Percentiles rank a stretch among this genome's conserved stretches.
phyloP scores from a whole-genome alignment of 2,113 vertebrate genomes.

The Alouatta palliata region DNA sequence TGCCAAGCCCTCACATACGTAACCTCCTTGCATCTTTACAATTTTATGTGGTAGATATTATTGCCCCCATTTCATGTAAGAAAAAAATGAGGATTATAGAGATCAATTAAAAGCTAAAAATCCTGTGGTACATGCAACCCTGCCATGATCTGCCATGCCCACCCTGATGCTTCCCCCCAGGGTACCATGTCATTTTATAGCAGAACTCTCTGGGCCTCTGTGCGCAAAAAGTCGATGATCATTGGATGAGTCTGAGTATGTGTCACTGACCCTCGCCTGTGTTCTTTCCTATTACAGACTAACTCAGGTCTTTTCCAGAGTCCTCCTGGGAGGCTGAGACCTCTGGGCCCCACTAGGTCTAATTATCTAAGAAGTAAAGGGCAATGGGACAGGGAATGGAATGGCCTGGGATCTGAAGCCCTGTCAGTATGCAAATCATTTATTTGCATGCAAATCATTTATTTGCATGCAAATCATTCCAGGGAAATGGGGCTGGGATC shows the following conservation, averaged over 20 bases:
- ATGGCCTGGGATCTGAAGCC: not conserved
- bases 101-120: not conserved
- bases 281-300: not conserved
- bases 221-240: not conserved
- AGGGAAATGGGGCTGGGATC: not conserved
- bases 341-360: not conserved
- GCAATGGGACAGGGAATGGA: not conserved
- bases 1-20: not conserved
- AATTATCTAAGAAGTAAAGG: not conserved
- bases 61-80: not conserved
- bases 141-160: not conserved
- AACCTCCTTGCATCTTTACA: not conserved
- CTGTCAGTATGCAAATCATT: not conserved
- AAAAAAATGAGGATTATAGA: not conserved
- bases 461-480: not conserved
- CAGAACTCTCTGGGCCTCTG: not conserved
- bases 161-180: no score
- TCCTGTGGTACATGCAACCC: not conserved
- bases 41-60: not conserved
- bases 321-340: not conserved
- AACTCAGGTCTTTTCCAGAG: not conserved
- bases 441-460: not conserved
- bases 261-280: not conserved
- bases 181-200: not conserved
- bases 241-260: not conserved